phyloP scores from a whole-genome alignment of 2,113 vertebrate genomes.

The Heliornis fulica region DNA sequence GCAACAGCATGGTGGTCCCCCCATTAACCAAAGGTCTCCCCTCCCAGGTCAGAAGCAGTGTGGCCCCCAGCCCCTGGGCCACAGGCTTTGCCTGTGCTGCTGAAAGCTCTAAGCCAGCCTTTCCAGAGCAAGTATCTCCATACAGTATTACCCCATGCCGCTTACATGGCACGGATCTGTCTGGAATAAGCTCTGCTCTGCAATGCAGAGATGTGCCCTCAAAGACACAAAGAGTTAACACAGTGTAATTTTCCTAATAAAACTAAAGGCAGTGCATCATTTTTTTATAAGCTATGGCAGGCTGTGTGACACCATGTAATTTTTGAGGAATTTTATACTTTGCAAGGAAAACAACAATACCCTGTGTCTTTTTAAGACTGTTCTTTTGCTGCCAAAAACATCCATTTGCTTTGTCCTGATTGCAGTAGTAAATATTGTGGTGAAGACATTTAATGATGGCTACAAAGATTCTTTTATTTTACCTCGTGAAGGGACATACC shows the following conservation, averaged over 20 bases:
- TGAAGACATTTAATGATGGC: slow-evolving; percentile 50
- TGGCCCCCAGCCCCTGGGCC: neutral
- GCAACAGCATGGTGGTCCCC: neutral
- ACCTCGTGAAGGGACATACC: slow-evolving; percentile 34
- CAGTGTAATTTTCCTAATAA: slow-evolving; percentile 77
- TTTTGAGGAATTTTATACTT: slow-evolving; percentile 78
- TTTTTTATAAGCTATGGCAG: slow-evolving; percentile 73
- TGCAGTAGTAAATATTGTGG: slow-evolving; percentile 71
- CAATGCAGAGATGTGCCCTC: neutral
- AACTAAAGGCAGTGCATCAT: slow-evolving; percentile 71
- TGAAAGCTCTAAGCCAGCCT: neutral
- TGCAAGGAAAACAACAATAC: slow-evolving; percentile 74
- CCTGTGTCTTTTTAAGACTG: slow-evolving; percentile 68
- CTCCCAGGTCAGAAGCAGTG: neutral
- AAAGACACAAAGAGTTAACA: slow-evolving; percentile 73
- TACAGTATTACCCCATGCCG: accelerated
- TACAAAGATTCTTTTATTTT: slow-evolving; percentile 74
- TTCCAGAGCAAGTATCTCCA: neutral
- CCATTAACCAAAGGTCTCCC: neutral
- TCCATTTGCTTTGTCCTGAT: slow-evolving; percentile 72
- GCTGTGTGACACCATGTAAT: slow-evolving; percentile 79
- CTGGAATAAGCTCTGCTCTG: neutral
- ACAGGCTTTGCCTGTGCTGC: neutral
- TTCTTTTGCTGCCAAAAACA: slow-evolving; percentile 67
- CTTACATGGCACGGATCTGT: neutral